Percentiles rank a stretch among this genome's conserved stretches.
phyloP scores from a whole-genome alignment of 2,797 vertebrate genomes.

The Enteromius viviparus region DNA sequence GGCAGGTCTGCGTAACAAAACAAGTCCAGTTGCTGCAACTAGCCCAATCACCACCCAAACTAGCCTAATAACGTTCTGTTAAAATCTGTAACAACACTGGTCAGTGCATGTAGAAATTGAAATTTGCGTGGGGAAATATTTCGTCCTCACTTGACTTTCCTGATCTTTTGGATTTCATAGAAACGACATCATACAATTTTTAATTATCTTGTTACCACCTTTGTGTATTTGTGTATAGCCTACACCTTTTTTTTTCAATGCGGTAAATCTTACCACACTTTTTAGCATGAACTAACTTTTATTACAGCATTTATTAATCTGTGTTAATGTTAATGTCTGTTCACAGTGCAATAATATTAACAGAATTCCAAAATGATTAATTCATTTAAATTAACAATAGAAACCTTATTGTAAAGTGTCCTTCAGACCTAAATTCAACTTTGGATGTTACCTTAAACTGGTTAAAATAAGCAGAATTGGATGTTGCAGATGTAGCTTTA shows the following conservation, averaged over 20 bases:
- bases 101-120: not conserved
- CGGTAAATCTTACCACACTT: not conserved
- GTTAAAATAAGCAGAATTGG: not conserved
- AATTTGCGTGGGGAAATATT: not conserved
- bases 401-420: conserved; percentile 6
- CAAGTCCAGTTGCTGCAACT: not conserved
- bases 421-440: not conserved
- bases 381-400: not conserved
- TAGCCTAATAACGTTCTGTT: too few species aligned
- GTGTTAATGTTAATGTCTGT: not conserved
- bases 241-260: not conserved
- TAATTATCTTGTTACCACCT: not conserved
- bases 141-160: not conserved
- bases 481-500: not conserved
- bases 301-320: not conserved
- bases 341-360: not conserved
- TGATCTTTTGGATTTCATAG: not conserved
- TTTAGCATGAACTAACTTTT: not conserved
- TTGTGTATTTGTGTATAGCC: not conserved
- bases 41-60: too few species aligned
- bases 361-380: not conserved
- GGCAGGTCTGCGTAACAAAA: not conserved
- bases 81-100: not conserved
- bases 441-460: not conserved
- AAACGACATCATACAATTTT: not conserved